A percentile compares a stretch with the other conserved stretches of the same genome.
phyloP scores from a whole-genome alignment of 2,113 vertebrate species.

The Oncorhynchus masou region DNA sequence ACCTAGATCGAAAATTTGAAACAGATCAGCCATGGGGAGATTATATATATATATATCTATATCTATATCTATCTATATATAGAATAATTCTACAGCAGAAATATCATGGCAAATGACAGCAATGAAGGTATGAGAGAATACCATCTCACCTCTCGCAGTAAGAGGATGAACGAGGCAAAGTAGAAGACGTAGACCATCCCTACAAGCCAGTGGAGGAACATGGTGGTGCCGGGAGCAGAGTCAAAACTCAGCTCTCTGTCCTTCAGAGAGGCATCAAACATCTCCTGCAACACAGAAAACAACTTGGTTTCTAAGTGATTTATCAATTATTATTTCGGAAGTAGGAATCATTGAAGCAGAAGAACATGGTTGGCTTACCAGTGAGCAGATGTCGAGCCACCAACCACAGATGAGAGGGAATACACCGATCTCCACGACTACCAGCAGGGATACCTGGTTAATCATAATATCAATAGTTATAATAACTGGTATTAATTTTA shows the following conservation, averaged over 20 bases:
- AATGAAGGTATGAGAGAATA: too few species aligned
- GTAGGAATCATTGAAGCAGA: too few species aligned
- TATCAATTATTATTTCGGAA: not conserved
- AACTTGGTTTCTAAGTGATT: not conserved
- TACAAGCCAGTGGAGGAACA: slow-evolving; percentile 98
- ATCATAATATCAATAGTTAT: too few species aligned
- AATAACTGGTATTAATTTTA: too few species aligned
- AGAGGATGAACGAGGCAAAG: slow-evolving; percentile 96
- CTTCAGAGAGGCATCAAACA: slow-evolving; percentile 97
- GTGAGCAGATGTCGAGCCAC: slow-evolving; percentile 98
- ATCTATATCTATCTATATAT: too few species aligned
- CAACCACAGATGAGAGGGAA: slow-evolving; percentile 98
- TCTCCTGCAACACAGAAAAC: slow-evolving; percentile 78
- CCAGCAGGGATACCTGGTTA: slow-evolving; percentile 90
- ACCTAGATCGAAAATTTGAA: slow-evolving; percentile 71
- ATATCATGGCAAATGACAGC: not conserved
- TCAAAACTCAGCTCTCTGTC: slow-evolving; percentile 96
- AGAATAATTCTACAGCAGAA: not conserved
- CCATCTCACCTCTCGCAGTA: slow-evolving; percentile 87
- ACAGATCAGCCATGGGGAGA: not conserved
- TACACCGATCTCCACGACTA: slow-evolving; percentile 98
- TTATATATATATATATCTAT: too few species aligned
- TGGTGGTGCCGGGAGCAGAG: slow-evolving; percentile 95
- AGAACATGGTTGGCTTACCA: slow-evolving; percentile 72
- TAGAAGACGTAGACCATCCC: slow-evolving; percentile 99